These are phyloP conservation scores for Lathronympha strigana DNA, from an alignment of 2,888 invertebrate genomes.

Conservation along the genomic window DNA sequence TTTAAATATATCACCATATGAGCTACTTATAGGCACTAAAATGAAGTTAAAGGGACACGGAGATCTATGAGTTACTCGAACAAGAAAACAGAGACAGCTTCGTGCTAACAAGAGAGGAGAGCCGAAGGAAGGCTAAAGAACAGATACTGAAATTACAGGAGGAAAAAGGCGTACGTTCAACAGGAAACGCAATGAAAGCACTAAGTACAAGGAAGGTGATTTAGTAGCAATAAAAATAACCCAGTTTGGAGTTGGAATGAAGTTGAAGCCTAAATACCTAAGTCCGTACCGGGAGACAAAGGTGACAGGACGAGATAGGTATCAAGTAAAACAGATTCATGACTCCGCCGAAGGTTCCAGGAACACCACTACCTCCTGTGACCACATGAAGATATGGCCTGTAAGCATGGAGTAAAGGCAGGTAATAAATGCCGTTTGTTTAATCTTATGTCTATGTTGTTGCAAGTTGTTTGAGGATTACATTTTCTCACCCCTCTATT, in stretches of 20 bases:
- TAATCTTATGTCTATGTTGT: too few species aligned
- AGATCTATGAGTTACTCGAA: conserved; percentile 11
- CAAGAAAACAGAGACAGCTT: conserved; percentile 7
- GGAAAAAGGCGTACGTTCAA: neutral
- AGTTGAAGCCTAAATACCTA: conserved; percentile 17
- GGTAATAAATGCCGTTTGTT: too few species aligned
- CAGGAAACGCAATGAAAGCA: neutral
- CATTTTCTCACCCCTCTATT: too few species aligned
- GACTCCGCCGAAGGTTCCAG: neutral
- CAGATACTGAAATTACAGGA: neutral
- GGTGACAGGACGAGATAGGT: neutral
- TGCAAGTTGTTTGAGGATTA: too few species aligned
- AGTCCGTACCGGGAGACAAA: neutral
- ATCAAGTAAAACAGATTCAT: neutral
- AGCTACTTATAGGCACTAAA: conserved; percentile 1
- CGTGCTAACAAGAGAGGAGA: neutral
- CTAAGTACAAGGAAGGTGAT: neutral
- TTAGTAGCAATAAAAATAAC: conserved; percentile 10
- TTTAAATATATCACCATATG: neutral
- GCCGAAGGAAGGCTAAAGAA: neutral
- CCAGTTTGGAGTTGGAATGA: conserved; percentile 13
- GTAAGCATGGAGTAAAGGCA: neutral
- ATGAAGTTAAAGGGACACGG: conserved; percentile 2
- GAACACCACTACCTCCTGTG: neutral
- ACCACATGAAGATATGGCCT: neutral